Evolutionary conservation across 2,113 vertebrate genomes (phyloP), one percentile per base, ranked within the genome.

Genomic region (Rhea pennata): DNA sequence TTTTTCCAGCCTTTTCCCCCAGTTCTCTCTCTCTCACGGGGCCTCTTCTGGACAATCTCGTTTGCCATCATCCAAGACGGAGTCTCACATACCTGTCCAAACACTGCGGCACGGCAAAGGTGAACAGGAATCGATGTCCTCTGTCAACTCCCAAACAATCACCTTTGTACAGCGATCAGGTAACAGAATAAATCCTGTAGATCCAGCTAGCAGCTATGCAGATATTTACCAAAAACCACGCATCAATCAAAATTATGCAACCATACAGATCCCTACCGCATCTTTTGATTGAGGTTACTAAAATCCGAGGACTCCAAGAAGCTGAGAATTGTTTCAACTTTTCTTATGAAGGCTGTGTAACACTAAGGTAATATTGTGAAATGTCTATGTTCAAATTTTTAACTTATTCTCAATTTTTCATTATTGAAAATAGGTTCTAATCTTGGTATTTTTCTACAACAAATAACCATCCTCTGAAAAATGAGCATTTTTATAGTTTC

Each of bases 101-200:
- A 40, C 22, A 40, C 23, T 26, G 20, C 29, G 71, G 22, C 10
- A 5, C 0, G 0, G 31, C 19, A 62, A 36, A 75, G 8, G 11
- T 22, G 8, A 86, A 62, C 5, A 66, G 8, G 24, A 70, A 69
- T 1, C 8, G 59, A 56, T 12, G 15, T 62, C 15, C 26, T 6
- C n/a, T n/a, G 5, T 13, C 33, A 67, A 42, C 12, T n/a, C 36
- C 4, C 4, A 22, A 78, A 61, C 6, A 10, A 53, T 27, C 12
- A 9, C 19, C 27, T 24, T 15, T 33, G 12, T 9, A 44, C 14
- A 44, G 7, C 19, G 44, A 69, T 46, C 66, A 58, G 0, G 1
- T 16, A 7, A 85, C 62, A 46, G 70, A 78, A 16, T 22, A 62
- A 83, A 58, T 2, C 21, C 46, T n/a, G 46, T 48, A 48, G 16